A percentile compares a stretch with the other conserved stretches of the same genome.
phyloP scores from a whole-genome alignment of 1,140 invertebrate species.

The Leptonema lineaticorne region DNA sequence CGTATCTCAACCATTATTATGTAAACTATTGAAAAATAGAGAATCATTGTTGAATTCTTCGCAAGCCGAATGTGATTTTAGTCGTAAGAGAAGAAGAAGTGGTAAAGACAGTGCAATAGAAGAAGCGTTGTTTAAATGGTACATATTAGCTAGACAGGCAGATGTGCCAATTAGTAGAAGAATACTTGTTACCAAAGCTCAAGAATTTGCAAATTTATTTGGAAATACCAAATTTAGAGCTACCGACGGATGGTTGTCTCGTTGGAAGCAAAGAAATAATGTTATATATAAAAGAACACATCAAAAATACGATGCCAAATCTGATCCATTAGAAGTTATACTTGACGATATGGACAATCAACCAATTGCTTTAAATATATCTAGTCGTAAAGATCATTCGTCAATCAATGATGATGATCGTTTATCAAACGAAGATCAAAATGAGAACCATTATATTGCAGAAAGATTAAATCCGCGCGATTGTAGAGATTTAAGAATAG shows the following conservation, averaged over 20 bases:
- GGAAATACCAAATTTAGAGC: background rate
- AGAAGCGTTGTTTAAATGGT: background rate
- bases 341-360: background rate
- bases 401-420: background rate
- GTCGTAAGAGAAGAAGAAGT: background rate
- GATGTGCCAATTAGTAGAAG: background rate
- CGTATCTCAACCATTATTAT: background rate
- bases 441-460: background rate
- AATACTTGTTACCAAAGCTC: background rate
- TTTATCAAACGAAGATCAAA: background rate
- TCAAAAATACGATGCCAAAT: background rate
- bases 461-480: too few relatives aligned
- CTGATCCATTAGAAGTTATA: background rate
- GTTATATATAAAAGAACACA: background rate
- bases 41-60: background rate
- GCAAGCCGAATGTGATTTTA: background rate
- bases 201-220: background rate
- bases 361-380: background rate
- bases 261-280: background rate
- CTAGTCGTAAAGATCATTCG: background rate
- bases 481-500: too few relatives aligned
- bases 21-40: slow-evolving; percentile 2
- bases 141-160: background rate
- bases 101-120: background rate
- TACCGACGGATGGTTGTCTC: background rate